These are phyloP conservation scores for Ornithoptera alexandrae DNA, from an alignment of 2,888 invertebrate species.

Conservation along the genomic window DNA sequence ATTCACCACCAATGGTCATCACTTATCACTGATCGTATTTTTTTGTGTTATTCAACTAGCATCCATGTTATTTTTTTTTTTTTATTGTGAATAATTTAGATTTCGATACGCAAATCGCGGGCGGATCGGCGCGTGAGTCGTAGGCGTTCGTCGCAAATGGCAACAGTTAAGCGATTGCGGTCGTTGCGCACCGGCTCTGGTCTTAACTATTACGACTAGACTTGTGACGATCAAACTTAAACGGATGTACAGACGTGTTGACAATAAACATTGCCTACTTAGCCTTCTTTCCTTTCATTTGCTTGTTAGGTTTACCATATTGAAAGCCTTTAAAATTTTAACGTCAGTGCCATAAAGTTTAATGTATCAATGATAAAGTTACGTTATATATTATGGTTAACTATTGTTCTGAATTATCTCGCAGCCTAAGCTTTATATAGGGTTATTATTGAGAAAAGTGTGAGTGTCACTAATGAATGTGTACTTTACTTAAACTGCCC, in stretches of 20 bases:
- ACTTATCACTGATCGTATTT: constrained; percentile 23
- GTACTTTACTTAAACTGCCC: not conserved
- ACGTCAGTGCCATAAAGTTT: not conserved
- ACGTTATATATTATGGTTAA: not conserved
- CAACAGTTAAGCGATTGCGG: constrained; percentile 65
- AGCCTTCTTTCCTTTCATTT: constrained; percentile 13
- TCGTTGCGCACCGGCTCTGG: constrained; percentile 58
- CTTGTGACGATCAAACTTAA: constrained; percentile 54
- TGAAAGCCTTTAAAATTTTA: not conserved
- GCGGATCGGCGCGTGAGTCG: constrained; percentile 41
- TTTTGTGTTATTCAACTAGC: not conserved
- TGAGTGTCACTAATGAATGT: not conserved
- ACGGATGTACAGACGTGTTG: constrained; percentile 32
- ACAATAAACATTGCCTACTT: constrained; percentile 30
- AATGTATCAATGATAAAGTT: not conserved
- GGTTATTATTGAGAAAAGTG: not conserved
- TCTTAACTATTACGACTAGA: constrained; percentile 70
- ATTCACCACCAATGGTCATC: constrained; percentile 29
- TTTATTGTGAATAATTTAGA: not conserved
- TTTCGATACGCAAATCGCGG: constrained; percentile 25
- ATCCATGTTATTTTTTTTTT: constrained; percentile 10
- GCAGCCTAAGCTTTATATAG: not conserved
- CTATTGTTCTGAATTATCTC: not conserved
- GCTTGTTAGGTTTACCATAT: not conserved
- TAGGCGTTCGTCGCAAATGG: constrained; percentile 64